A percentile compares a stretch with the other conserved stretches of the same genome.
Conservation (phyloP, 2,113 vertebrate genomes). For the Shinisaurus crocodilurus region DNA sequence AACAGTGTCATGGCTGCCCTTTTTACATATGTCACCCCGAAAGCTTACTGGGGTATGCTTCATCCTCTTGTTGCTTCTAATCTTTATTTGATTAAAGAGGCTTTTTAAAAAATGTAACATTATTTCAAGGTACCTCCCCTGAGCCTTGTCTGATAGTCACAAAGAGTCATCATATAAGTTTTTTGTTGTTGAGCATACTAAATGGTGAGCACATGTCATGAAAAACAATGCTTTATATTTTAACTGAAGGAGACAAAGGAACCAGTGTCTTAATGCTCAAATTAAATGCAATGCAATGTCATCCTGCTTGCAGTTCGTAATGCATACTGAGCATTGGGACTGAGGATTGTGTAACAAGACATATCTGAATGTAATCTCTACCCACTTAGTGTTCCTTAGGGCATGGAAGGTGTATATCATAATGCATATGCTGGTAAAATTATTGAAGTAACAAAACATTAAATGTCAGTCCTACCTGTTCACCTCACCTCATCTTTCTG, state of each 20-base stretch:
- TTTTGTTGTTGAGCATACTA: constrained; percentile 32
- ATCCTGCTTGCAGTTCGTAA: too few relatives aligned
- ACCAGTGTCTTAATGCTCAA: constrained; percentile 68
- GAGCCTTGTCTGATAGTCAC: constrained; percentile 66
- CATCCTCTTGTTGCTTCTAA: constrained; percentile 49
- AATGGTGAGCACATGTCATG: constrained; percentile 64
- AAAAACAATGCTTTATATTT: constrained; percentile 67
- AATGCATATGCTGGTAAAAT: constrained; percentile 46
- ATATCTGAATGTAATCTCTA: constrained; percentile 90
- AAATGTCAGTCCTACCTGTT: constrained; percentile 62
- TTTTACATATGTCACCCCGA: constrained; percentile 6
- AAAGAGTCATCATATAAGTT: constrained; percentile 49
- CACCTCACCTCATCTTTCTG: constrained; percentile 66
- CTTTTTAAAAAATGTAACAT: neutral
- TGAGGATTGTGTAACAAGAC: constrained; percentile 93
- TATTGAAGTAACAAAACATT: constrained; percentile 72
- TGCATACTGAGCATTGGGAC: constrained; percentile 75
- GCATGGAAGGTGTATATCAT: constrained; percentile 39
- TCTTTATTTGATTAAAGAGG: constrained; percentile 35
- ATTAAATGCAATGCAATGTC: constrained; percentile 81
- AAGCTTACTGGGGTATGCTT: constrained; percentile 53
- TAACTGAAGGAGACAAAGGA: constrained; percentile 69
- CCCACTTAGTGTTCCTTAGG: constrained; percentile 40
- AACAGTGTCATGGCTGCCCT: constrained; percentile 29
- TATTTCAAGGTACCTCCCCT: constrained; percentile 50